Evolutionary conservation across 2,113 vertebrate genomes (phyloP), one percentile per base, ranked within the genome.

Genomic region (Neogale vison): DNA sequence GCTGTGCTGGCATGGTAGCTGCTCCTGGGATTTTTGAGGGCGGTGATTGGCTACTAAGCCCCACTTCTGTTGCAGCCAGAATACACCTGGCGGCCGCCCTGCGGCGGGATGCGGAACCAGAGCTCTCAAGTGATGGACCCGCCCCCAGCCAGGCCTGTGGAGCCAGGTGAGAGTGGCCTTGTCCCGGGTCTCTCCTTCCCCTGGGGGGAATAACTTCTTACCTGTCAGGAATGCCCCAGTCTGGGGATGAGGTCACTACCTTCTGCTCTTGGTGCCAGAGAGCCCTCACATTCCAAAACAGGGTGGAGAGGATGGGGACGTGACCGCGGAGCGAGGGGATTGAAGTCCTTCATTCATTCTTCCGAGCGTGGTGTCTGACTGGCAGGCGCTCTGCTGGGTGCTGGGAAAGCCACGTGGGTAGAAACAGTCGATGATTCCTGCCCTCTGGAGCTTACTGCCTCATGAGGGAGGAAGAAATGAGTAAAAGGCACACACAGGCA

Each of bases 11-110:
- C 23, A 18, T 0, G 0, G 18, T 29, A n/a, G 36, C 80, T 74
- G 74, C 80, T 69, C 1, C 4, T 82, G 9, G 23, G 29, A 10
- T 69, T 76, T 59, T 39, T 0, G 6, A 20, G 34, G 26, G 5
- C 47, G 57, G 12, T 76, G 39, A 1, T 61, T 57, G 85, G 59
- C 74, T 42, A 67, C 84, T 95, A 93, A 97, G n/a, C 20, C 7
- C 55, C 20, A 21, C 14, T 96, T 55, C 47, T 96, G 61, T 97
- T 52, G 7, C 98, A 98, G 98, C 96, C 98, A 34, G 99, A 99
- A 96, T 99, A 99, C 81, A 98, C 99, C n/a, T 99, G 99, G 99
- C 99, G 99, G 92, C 98, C 99, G 0, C 99, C 99, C 90, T 99
- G 99, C n/a, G 99, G 99, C 80, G 99, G 99, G 92, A 98, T 99